These are phyloP conservation scores for Congeria kusceri DNA, from an alignment of 2,888 invertebrate genomes.

Conservation along the genomic window DNA sequence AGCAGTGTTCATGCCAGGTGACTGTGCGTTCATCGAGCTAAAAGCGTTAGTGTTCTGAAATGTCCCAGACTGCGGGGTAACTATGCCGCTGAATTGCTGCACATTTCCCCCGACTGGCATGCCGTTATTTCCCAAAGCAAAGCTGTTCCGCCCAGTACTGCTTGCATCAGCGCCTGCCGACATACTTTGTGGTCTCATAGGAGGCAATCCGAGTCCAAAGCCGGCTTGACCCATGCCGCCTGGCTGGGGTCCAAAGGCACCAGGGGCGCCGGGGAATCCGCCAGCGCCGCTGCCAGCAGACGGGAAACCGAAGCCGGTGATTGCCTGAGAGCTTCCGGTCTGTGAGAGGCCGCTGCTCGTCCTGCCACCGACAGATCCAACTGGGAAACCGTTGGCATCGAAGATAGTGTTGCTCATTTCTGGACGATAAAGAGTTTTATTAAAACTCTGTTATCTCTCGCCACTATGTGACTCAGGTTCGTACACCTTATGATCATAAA, in stretches of 20 bases:
- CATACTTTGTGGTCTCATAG: no score
- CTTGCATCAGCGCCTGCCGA: no score
- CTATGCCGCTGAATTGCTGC: not conserved
- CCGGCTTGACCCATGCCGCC: not conserved
- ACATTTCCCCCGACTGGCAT: not conserved
- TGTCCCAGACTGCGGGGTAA: not conserved
- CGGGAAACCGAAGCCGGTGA: no score
- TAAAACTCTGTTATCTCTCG: no score
- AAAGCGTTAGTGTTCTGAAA: no score
- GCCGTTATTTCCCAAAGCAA: slow-evolving; percentile 36
- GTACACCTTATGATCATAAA: no score
- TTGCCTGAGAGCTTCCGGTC: no score
- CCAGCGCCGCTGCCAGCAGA: no score
- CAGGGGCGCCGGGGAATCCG: not conserved
- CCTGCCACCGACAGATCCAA: slow-evolving; percentile 13
- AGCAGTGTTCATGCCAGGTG: no score
- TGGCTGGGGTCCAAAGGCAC: slow-evolving; percentile 4
- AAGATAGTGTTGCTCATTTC: slow-evolving; percentile 40
- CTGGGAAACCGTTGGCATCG: slow-evolving; percentile 27
- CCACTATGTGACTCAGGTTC: no score
- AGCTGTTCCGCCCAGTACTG: slow-evolving; percentile 18
- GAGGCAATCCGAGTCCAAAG: no score
- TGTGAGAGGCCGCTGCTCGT: not conserved
- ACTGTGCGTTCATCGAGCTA: no score
- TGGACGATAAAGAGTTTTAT: slow-evolving; percentile 19